Conservation (phyloP, 35 echinoderm and acorn worm species). For the Strongylocentrotus purpuratus region DNA sequence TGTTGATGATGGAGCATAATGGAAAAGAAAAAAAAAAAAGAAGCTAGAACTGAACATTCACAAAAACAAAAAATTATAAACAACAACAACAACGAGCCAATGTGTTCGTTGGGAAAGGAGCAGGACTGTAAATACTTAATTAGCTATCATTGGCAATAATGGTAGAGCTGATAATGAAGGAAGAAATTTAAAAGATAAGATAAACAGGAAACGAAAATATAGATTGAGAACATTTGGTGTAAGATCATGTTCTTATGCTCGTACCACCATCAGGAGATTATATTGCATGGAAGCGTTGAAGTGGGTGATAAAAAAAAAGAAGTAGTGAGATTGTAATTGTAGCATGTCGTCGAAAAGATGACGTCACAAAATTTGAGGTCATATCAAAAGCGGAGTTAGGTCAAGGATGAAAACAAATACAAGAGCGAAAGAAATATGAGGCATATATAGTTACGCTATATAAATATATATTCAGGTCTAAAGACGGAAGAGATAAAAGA, state of each 20-base stretch:
- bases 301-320: background rate
- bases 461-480: no score
- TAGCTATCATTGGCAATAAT: no score
- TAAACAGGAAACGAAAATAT: background rate
- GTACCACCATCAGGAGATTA: background rate
- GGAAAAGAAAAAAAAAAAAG: background rate
- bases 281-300: background rate
- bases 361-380: background rate
- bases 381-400: background rate
- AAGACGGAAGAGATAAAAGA: no score
- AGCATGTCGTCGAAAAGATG: background rate
- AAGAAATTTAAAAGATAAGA: background rate
- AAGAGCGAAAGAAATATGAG: no score
- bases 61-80: no score
- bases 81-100: no score
- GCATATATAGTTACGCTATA: no score
- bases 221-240: no score
- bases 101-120: no score
- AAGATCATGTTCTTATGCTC: no score
- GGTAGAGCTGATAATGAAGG: background rate
- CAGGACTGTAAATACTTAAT: no score
- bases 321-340: background rate
- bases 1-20: background rate
- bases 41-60: no score
- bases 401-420: background rate